Evolutionary conservation across 2,113 vertebrate genomes (phyloP), one percentile per base, ranked within the genome.

Genomic region (Cardinalis cardinalis): DNA sequence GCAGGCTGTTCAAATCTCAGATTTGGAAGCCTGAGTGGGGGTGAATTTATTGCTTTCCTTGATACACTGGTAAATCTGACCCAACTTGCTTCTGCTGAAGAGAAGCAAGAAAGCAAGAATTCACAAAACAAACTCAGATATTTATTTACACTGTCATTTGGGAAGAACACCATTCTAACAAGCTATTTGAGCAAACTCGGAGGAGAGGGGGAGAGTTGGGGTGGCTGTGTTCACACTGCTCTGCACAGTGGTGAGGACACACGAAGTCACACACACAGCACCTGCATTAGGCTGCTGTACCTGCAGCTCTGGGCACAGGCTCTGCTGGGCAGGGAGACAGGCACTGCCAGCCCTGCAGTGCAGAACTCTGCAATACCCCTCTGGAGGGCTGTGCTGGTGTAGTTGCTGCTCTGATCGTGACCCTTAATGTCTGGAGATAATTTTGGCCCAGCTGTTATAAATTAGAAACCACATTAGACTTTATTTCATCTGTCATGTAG

Each of bases 1-100:
- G 25, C 25, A 69, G 73, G 59, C 80, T 74, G n/a, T 81, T 90
- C 16, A 65, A 72, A 61, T 63, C 70, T 65, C 74, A 25, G 81
- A 40, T 66, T 59, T 19, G 1, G 73, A 84, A 72, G 59, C 25
- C 51, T 38, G 38, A 69, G 16, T 21, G 11, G 16, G 46, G 56
- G 44, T 92, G 48, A 86, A 83, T 93, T 87, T 83, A 59, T 70
- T 86, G 52, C 75, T 88, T 77, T 87, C 40, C 31, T 79, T 41
- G 40, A 18, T 93, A 40, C 2, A 0, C 48, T 51, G 46, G 52
- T 71, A 81, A 44, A 70, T 74, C 52, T 71, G 51, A 72, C 76
- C 61, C 20, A 80, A 29, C 56, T 89, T 9, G 1, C 51, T 82
- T 73, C 77, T 31, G 44, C 60, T 71, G 44, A 84, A 74, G 6